Conservation (phyloP, 2,888 invertebrate genomes). For the Tyria jacobaeae region DNA sequence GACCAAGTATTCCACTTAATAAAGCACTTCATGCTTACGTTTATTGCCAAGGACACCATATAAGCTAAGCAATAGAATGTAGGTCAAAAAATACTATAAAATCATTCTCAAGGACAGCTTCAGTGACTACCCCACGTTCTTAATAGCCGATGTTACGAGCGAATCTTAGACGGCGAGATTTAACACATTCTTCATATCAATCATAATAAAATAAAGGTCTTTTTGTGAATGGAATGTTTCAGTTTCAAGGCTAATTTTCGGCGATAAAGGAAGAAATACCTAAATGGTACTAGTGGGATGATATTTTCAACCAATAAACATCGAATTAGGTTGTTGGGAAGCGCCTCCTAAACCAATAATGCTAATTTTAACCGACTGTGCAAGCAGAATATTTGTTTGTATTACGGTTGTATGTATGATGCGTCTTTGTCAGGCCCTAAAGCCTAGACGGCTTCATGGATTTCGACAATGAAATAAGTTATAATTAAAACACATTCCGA, state of each 20-base stretch:
- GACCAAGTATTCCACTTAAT: not conserved
- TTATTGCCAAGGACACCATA: conserved; percentile 7
- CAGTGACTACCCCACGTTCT: conserved; percentile 21
- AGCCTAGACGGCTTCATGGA: too few relatives aligned
- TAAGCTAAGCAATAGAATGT: conserved; percentile 19
- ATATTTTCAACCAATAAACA: too few relatives aligned
- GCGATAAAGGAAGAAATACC: too few relatives aligned
- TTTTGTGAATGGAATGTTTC: conserved; percentile 8
- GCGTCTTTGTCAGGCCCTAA: too few relatives aligned
- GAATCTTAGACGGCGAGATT: conserved; percentile 29
- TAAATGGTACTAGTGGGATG: too few relatives aligned
- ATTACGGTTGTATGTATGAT: too few relatives aligned
- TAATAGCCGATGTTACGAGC: conserved; percentile 20
- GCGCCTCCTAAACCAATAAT: too few relatives aligned
- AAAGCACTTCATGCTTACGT: conserved; percentile 5
- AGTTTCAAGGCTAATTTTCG: conserved; percentile 19
- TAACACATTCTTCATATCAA: conserved; percentile 29
- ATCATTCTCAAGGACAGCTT: conserved; percentile 23
- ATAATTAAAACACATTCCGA: too few relatives aligned
- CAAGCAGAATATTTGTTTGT: too few relatives aligned
- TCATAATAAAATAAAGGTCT: conserved; percentile 28
- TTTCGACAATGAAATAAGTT: too few relatives aligned
- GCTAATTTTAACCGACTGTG: too few relatives aligned
- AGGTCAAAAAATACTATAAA: conserved; percentile 14
- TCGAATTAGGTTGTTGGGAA: too few relatives aligned